Evolutionary conservation across 2,797 vertebrate species (phyloP).

Genomic region (Enteromius mattozi): DNA sequence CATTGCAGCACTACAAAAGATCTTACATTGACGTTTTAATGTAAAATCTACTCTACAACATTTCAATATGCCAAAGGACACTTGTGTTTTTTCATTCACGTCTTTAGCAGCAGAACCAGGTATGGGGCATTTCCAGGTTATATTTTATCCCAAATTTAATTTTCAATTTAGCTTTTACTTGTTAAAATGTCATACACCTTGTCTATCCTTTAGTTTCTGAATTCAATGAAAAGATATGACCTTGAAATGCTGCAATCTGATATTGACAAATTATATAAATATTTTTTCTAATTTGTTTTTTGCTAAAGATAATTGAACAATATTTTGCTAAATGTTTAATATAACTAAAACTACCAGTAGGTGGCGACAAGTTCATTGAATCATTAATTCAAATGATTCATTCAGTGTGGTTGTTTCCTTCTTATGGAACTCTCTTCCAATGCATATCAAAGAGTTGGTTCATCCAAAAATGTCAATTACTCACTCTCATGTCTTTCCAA

Average conservation of each 20-base stretch:
- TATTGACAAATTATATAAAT: neutral
- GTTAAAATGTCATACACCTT: neutral
- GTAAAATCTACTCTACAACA: conserved; percentile 39
- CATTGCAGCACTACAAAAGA: conserved; percentile 36
- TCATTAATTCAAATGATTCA: too few relatives aligned
- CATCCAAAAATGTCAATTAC: too few relatives aligned
- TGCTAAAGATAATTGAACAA: too few relatives aligned
- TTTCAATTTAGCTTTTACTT: neutral
- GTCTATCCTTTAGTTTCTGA: neutral
- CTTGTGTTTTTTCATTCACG: neutral
- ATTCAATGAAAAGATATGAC: neutral
- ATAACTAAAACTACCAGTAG: neutral
- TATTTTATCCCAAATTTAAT: neutral
- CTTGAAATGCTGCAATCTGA: neutral
- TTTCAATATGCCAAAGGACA: conserved; percentile 36
- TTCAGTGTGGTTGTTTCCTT: too few relatives aligned
- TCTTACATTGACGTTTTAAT: conserved; percentile 29
- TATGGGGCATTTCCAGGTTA: neutral
- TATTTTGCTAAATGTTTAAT: neutral
- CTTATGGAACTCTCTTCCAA: too few relatives aligned
- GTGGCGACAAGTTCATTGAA: neutral
- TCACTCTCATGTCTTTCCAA: too few relatives aligned
- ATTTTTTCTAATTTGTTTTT: neutral
- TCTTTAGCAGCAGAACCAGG: neutral
- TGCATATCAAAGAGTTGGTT: too few relatives aligned